Percentiles rank a stretch among this genome's conserved stretches.
These are phyloP conservation scores for Alcis repandata DNA, from an alignment of 2,888 invertebrate species.

Conservation along the genomic window DNA sequence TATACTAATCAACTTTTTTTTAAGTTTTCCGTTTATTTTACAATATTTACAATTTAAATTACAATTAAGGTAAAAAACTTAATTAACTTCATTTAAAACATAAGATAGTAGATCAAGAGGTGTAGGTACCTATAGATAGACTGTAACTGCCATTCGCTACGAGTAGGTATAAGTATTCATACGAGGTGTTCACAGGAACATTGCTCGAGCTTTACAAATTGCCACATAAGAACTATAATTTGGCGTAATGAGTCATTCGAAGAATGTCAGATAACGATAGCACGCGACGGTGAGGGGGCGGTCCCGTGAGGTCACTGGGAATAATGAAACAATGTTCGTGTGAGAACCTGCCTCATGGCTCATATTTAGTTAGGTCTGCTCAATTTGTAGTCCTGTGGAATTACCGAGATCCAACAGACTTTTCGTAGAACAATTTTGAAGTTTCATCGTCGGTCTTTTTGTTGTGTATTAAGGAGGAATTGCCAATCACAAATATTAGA, in stretches of 20 bases:
- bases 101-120: constrained; percentile 53
- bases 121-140: no score
- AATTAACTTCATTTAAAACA: background rate
- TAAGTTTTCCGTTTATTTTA: background rate
- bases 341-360: constrained; percentile 49
- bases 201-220: constrained; percentile 63
- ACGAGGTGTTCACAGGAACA: constrained; percentile 44
- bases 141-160: background rate
- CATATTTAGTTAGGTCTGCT: no score
- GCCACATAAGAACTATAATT: constrained; percentile 71
- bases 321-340: constrained; percentile 41
- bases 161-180: no score
- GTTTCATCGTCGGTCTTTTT: no score
- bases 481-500: no score
- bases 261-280: constrained; percentile 61
- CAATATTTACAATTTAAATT: no score
- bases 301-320: constrained; percentile 13
- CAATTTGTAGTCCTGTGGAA: no score
- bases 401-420: no score
- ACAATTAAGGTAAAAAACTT: no score
- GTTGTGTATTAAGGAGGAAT: no score
- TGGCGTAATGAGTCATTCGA: constrained; percentile 68
- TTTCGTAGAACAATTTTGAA: no score
- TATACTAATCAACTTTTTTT: no score
- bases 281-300: constrained; percentile 62